Evolutionary conservation across 2,113 vertebrate genomes (phyloP), one percentile per base, ranked within the genome.

Genomic region (Ciconia maguari): DNA sequence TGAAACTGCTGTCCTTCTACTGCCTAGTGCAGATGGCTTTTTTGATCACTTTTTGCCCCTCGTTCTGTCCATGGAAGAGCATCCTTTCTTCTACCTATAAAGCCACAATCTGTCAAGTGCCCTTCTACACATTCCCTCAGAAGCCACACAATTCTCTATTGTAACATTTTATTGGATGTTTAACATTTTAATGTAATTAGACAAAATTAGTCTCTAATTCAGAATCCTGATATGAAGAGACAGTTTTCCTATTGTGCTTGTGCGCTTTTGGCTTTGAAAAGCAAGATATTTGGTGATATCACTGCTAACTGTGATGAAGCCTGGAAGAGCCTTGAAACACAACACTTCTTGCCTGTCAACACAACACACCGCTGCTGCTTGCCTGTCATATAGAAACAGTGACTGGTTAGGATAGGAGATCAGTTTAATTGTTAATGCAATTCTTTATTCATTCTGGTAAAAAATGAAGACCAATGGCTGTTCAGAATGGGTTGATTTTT

Each of bases 61-160:
- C 6, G 1, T 41, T 70, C 41, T 41, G 10, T n/a, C 64, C 9
- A 2, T 42, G 20, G 38, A 60, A 49, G 7, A 62, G 3, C 44
- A 41, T 61, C 27, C 26, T 69, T 91, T 66, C 8, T 84, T 70
- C 32, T 61, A 2, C 20, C 24, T 77, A 6, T 19, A 21, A 66
- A 88, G 13, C 48, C 18, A 9, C 26, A 44, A 0, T 26, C 26
- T 52, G 3, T 48, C 15, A 34, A 51, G 7, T 70, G 51, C 32
- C 7, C 9, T 48, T 2, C 16, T 49, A 1, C 8, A 2, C 3
- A 0, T 57, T 42, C 30, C 13, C 5, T 52, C 36, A n/a, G 17
- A 51, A 70, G 27, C 10, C 42, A 46, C 10, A 13, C 25, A 16
- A 1, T 64, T 76, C 13, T 90, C 16, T 65, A 25, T 27, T 42